A percentile compares a stretch with the other conserved stretches of the same genome.
These are phyloP conservation scores for Netelia melanura DNA, from an alignment of 2,888 invertebrate genomes.

Conservation along the genomic window DNA sequence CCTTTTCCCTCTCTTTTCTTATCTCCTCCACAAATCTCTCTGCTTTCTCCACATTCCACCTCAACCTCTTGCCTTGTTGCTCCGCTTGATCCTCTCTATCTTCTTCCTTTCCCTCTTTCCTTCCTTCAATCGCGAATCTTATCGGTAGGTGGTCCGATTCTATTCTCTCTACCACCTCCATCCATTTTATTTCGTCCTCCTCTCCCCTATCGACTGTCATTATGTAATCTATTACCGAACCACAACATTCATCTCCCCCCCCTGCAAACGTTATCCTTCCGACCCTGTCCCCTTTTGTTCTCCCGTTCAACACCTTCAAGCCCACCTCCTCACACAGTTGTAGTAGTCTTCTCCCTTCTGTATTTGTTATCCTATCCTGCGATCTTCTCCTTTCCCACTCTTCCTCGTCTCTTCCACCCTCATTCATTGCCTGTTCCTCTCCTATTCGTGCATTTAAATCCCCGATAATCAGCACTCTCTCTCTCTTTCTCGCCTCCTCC, in stretches of 20 bases:
- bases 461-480: constrained; percentile 18
- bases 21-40: neutral
- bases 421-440: neutral
- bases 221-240: constrained; percentile 64
- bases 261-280: constrained; percentile 65
- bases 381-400: constrained; percentile 22
- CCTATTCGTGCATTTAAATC: constrained; percentile 34
- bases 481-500: constrained; percentile 11
- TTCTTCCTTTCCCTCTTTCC: no score
- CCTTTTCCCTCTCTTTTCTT: neutral
- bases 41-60: no score
- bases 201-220: neutral
- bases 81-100: no score
- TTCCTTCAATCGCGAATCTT: no score
- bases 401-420: neutral
- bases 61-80: no score
- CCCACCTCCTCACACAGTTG: constrained; percentile 22
- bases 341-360: constrained; percentile 23
- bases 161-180: constrained; percentile 4
- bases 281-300: constrained; percentile 60
- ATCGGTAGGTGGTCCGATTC: no score
- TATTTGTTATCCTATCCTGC: constrained; percentile 18
- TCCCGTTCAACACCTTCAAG: constrained; percentile 53
- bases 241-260: constrained; percentile 36
- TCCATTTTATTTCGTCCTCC: neutral